Base-by-base conservation (phyloP, 2,797 vertebrate species). In the Neoniphon sammara region DNA sequence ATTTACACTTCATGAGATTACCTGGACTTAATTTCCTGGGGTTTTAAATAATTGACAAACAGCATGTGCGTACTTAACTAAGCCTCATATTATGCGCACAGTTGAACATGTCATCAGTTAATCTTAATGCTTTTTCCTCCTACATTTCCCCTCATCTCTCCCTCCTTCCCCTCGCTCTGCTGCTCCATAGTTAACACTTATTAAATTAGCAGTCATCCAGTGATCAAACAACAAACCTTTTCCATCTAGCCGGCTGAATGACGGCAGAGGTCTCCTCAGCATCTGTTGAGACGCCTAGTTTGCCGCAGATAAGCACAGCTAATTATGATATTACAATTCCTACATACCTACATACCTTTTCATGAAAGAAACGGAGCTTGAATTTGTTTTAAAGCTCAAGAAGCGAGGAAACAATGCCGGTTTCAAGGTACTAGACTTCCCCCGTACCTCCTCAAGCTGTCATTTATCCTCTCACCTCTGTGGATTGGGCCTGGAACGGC, bases 11-110 rank as follows among this genome's bases (percentile, higher is more conserved):
- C 81, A 89, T 85, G 86, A 88, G 87, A 91, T 91, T 92, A 93
- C 89, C 89, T 91, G 87, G 88, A 87, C 91, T 91, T 91, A 83
- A 89, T 90, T 91, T 93, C 89, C 92, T 77, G 87, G 80, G 87
- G 86, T 90, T 91, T 90, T 88, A 82, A 89, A 91, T 92, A 93
- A 92, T 88, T 91, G 91, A 92, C 89, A 93, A 92, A 90, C 91
- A 92, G 91, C 89, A 81, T 89, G 91, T 84, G 83, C 75, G 74
- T 91, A 85, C 84, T 91, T 90, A 90, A 90, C 90, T 91, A 90
- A 93, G 88, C 88, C 87, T 88, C 66, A 66, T 71, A 92, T 93
- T 92, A 91, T 89, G 88, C 73, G 89, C 91, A 92, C 90, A 91
- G 90, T 90, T 92, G 89, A 90, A 92, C 90, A 88, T 91, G 90